phyloP scores from a whole-genome alignment of 2,797 vertebrate genomes.

The Heliangelus exortis region DNA sequence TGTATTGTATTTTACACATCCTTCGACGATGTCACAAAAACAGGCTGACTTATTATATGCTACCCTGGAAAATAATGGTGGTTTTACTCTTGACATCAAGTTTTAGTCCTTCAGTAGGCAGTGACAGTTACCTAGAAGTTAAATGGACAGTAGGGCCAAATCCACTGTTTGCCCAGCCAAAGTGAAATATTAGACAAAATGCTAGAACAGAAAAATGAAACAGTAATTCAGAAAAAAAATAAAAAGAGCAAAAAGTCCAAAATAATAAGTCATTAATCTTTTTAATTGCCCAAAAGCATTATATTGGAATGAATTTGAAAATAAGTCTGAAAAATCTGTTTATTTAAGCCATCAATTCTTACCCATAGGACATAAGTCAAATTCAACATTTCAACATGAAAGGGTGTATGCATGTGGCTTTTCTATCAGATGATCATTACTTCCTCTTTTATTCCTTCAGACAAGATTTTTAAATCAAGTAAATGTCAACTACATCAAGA shows the following conservation, averaged over 20 bases:
- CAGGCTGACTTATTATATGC: neutral
- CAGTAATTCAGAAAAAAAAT: neutral
- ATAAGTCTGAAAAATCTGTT: neutral
- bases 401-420: neutral
- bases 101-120: neutral
- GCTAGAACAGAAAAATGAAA: neutral
- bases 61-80: neutral
- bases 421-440: neutral
- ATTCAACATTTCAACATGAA: neutral
- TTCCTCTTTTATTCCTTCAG: neutral
- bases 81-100: neutral
- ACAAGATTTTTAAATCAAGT: neutral
- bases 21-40: neutral
- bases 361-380: neutral
- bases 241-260: neutral
- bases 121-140: neutral
- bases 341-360: neutral
- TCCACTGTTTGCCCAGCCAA: neutral
- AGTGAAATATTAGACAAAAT: neutral
- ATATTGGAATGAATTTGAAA: neutral
- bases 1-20: accelerated
- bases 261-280: neutral
- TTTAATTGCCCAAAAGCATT: neutral
- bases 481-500: constrained; percentile 10
- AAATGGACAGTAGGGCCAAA: neutral